Evolutionary conservation across 2,113 vertebrate genomes (phyloP).

Genomic region (Eidolon helvum): DNA sequence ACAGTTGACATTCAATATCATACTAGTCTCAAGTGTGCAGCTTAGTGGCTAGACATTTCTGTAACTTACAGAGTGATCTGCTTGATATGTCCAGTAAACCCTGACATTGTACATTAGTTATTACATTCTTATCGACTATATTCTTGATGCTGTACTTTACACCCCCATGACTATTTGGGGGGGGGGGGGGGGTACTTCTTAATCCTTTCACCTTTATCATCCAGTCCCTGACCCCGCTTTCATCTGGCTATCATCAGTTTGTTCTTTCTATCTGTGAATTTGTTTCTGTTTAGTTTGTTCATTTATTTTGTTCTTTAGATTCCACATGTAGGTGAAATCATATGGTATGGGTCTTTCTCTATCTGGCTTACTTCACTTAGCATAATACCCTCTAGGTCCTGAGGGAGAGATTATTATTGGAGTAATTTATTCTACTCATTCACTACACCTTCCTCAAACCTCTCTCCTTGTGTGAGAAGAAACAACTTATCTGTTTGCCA

Average conservation of each 20-base stretch:
- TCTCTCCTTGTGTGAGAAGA: not conserved
- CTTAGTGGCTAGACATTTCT: not conserved
- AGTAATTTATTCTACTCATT: not conserved
- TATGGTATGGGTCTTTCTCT: not conserved
- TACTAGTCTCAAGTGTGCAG: not conserved
- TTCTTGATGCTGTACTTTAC: not conserved
- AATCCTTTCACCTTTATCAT: not conserved
- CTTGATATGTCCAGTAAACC: not conserved
- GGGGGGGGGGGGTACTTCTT: too few relatives aligned
- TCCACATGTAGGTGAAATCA: not conserved
- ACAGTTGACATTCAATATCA: not conserved
- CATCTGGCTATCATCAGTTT: not conserved
- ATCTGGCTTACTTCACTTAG: not conserved
- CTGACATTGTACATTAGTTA: not conserved
- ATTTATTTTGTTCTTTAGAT: not conserved
- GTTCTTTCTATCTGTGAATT: not conserved
- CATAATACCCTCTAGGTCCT: not conserved
- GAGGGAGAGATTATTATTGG: not conserved
- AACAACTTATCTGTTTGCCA: not conserved
- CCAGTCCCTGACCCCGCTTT: not conserved
- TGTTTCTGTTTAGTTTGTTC: not conserved
- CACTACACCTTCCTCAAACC: not conserved
- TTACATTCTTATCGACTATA: not conserved
- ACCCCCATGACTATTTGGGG: not conserved
- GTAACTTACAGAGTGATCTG: not conserved